Base-by-base conservation (phyloP, 1,140 invertebrate species). In the Bombus haemorrhoidalis region DNA sequence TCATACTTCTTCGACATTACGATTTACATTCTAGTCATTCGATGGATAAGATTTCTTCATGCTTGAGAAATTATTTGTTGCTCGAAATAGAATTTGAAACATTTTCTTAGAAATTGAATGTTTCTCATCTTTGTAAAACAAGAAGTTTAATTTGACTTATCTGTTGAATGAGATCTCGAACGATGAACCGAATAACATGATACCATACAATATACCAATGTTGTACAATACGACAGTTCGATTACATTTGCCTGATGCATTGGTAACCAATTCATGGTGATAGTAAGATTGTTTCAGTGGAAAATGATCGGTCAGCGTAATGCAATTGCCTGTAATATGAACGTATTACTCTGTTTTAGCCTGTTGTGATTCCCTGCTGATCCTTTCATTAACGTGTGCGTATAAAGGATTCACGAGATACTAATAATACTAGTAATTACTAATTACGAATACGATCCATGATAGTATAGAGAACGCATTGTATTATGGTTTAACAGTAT, bases 311-410 rank as follows among this genome's bases (percentile, higher is more conserved):
- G 62, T 0, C 13, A 13, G 15, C 25, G 13, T 34, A 22, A 28
- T 57, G 72, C 41, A 77, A 43, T 69, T 18, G 68, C 39, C 64
- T 69, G 12, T 57, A 68, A 69, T 47, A 18, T 47, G 64, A 77
- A 77, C 32, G 39, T 34, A 43, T 57, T 39, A 12, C 9, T 75
- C 22, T 22, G 34, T 74, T 75, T n/a, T 66, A 22, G 62, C 74
- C 37, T 37, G 32, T 8, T 22, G 32, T 32, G 41, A 66, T 75
- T 68, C 18, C 81, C 66, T 37, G 39, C 22, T 64, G 71, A 82
- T 64, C 47, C 37, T 64, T 22, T 47, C 57, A 57, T 72, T 64
- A 47, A 32, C 25, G 15, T 37, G 4, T 15, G 37, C 1, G 6
- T 34, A 15, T 15, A 37, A 81, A 72, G 79, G 47, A 53, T 9